Evolutionary conservation across 1,140 invertebrate genomes (phyloP).

Genomic region (Chelonus insularis): DNA sequence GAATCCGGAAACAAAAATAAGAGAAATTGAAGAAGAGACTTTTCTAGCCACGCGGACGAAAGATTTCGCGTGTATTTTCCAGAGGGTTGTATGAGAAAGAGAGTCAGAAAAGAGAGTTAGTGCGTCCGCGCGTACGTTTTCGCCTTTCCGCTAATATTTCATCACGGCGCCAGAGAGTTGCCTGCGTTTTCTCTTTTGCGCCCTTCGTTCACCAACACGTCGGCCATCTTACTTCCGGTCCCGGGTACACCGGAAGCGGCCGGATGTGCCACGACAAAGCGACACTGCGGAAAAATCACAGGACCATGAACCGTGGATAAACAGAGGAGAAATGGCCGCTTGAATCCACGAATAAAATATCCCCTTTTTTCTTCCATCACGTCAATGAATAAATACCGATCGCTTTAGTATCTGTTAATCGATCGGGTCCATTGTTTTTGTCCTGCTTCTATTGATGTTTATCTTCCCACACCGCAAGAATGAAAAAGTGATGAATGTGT

Average conservation of each 20-base stretch:
- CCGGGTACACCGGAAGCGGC: slow-evolving; percentile 48
- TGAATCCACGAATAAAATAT: slow-evolving; percentile 17
- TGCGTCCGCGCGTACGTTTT: slow-evolving; percentile 31
- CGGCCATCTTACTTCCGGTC: slow-evolving; percentile 57
- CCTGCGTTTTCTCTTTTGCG: background rate
- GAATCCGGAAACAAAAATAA: slow-evolving; percentile 23
- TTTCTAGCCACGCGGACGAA: slow-evolving; percentile 18
- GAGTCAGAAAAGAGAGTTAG: slow-evolving; percentile 23
- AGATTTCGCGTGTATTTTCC: slow-evolving; percentile 27
- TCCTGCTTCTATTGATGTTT: slow-evolving; percentile 6
- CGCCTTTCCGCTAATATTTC: slow-evolving; percentile 58
- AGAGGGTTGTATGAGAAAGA: slow-evolving; percentile 9
- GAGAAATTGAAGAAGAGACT: slow-evolving; percentile 2
- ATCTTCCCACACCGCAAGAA: background rate
- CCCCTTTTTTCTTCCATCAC: background rate
- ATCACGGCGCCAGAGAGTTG: slow-evolving; percentile 36
- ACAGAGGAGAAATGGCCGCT: slow-evolving; percentile 36
- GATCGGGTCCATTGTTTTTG: slow-evolving; percentile 5
- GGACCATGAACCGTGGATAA: slow-evolving; percentile 54
- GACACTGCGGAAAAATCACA: slow-evolving; percentile 55
- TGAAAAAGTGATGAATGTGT: no score
- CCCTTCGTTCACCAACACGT: slow-evolving; percentile 32
- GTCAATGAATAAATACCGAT: slow-evolving; percentile 16
- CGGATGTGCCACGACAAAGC: slow-evolving; percentile 56
- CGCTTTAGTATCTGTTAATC: background rate